Conservation (phyloP, 2,113 vertebrate species). For the Mus spicilegus region DNA sequence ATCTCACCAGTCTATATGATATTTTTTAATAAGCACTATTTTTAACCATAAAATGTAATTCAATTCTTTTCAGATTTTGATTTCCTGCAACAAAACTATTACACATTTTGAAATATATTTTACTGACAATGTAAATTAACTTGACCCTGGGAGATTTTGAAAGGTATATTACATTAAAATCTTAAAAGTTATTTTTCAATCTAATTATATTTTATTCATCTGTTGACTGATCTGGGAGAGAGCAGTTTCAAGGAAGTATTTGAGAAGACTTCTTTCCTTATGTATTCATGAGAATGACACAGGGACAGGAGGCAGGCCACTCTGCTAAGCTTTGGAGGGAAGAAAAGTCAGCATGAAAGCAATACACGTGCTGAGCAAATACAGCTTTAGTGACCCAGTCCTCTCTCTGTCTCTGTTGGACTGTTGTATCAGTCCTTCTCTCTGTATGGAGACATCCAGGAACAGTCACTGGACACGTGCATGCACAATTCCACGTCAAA, state of each 20-base stretch:
- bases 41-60: conserved; percentile 24
- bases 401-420: background rate
- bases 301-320: background rate
- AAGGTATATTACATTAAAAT: background rate
- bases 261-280: background rate
- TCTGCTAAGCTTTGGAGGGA: background rate
- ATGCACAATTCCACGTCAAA: background rate
- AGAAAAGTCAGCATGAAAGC: background rate
- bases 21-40: background rate
- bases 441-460: background rate
- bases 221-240: background rate
- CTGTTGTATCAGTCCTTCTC: background rate
- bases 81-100: background rate
- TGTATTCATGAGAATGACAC: background rate
- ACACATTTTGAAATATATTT: conserved; percentile 14
- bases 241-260: background rate
- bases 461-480: background rate
- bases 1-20: background rate
- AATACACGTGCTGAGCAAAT: background rate
- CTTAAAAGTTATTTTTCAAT: background rate
- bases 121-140: background rate
- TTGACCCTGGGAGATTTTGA: background rate
- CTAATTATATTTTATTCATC: conserved; percentile 13
- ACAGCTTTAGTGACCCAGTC: background rate
- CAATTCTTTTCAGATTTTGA: background rate